Base-by-base conservation (phyloP, 2,888 invertebrate genomes). In the Axea sp. region DNA sequence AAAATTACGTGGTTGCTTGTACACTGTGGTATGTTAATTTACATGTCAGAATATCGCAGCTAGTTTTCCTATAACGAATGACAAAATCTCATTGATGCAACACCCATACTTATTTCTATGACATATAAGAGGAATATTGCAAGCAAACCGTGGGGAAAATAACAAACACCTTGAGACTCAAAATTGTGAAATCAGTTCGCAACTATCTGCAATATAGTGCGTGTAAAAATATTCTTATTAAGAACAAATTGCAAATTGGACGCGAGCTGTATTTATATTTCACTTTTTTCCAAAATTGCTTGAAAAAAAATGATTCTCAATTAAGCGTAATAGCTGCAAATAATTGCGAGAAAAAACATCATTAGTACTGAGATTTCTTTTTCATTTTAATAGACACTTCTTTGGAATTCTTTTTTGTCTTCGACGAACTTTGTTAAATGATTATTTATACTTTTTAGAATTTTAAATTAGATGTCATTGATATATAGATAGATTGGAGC, bases 211-310 rank as follows among this genome's bases (percentile, higher is more conserved):
- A 9, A 28, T 22, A 3, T 17, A 24, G 19, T 7, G 47, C 17
- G 17, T 11, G 39, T 37, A 72, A 71, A 41, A 72, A 64, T 57
- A 49, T 55, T 51, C 47, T 71, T 62, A 71, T 64, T 64, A 47
- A 15, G 51, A 57, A 51, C 49, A 35, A 51, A 73, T 73, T 53
- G 30, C 33, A 47, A 69, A 69, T 62, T 39, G 47, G 12, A 33
- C 47, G 53, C 51, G 17, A 53, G 24, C 45, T 51, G 51, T 72
- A 65, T 65, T 72, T 72, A 72, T 65, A 57, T 57, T 55, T 35
- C 60, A 59, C 51, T 72, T 73, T 65, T 72, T 73, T 65, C 65
- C 65, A 60, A 73, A 73, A 67, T 73, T 39, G 53, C 53, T 53
- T 60, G 53, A 67, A 60, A 53, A 60, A 65, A 17, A 47, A n/a